Percentiles rank a stretch among this genome's conserved stretches.
Evolutionary conservation across 2,888 invertebrate species (phyloP).

Genomic region (Phragmatobia fuliginosa): DNA sequence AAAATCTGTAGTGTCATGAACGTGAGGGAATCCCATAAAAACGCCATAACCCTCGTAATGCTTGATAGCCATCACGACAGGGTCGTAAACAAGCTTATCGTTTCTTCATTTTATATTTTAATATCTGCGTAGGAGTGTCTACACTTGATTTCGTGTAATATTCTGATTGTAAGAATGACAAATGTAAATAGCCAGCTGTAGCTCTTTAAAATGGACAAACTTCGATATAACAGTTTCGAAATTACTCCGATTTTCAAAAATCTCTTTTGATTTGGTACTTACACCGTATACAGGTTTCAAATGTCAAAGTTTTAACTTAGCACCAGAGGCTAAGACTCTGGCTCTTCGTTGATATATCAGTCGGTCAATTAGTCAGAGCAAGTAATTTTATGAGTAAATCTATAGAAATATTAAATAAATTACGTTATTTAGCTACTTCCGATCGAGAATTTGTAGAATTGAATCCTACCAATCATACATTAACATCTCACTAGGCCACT

Average conservation of each 20-base stretch:
- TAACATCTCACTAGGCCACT: too few species aligned
- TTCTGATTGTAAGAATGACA: background rate
- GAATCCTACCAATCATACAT: too few species aligned
- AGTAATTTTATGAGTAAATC: too few species aligned
- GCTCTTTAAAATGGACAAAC: too few species aligned
- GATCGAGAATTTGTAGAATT: too few species aligned
- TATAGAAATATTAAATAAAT: too few species aligned
- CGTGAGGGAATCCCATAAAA: slow-evolving; percentile 31
- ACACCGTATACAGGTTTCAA: too few species aligned
- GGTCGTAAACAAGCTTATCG: slow-evolving; percentile 24
- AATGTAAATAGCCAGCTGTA: background rate
- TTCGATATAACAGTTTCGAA: too few species aligned
- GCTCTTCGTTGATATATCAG: background rate
- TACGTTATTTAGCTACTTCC: too few species aligned
- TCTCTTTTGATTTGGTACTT: background rate
- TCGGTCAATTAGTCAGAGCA: too few species aligned
- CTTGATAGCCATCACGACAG: slow-evolving; percentile 19
- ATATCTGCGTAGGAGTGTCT: slow-evolving; percentile 29
- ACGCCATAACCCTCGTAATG: slow-evolving; percentile 26
- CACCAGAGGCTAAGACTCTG: too few species aligned
- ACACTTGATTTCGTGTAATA: background rate
- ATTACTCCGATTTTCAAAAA: background rate
- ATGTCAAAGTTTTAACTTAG: too few species aligned
- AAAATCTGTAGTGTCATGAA: slow-evolving; percentile 21
- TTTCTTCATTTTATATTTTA: slow-evolving; percentile 20